phyloP scores from a whole-genome alignment of 2,888 invertebrate species.

The Trissoscelio sp. region DNA sequence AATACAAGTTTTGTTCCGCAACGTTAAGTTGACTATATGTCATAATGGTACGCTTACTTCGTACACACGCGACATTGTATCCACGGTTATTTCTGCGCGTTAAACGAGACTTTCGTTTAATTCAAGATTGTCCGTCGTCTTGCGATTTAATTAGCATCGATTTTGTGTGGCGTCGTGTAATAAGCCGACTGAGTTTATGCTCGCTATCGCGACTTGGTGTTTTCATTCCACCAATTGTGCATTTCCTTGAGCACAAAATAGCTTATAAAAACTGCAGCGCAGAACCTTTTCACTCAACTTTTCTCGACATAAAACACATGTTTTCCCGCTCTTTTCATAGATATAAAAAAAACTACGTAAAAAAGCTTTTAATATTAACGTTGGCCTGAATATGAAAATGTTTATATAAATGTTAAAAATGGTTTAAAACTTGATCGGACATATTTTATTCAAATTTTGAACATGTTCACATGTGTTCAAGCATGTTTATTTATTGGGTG shows the following conservation, averaged over 20 bases:
- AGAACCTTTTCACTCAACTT: not conserved
- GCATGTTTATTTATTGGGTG: too few species aligned
- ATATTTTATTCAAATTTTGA: too few species aligned
- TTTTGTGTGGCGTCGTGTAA: constrained; percentile 21
- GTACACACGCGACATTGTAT: constrained; percentile 44
- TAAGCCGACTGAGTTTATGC: not conserved
- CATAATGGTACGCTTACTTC: constrained; percentile 44
- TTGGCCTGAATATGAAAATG: not conserved
- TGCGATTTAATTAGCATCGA: constrained; percentile 30
- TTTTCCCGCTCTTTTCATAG: not conserved
- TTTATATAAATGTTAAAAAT: too few species aligned
- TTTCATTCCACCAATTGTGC: not conserved
- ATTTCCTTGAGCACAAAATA: not conserved
- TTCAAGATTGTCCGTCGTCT: constrained; percentile 1
- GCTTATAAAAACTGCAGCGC: not conserved
- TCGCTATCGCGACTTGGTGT: not conserved
- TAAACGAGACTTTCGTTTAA: constrained; percentile 1
- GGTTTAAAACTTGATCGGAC: too few species aligned
- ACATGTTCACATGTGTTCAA: not conserved
- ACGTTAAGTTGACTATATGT: constrained; percentile 36
- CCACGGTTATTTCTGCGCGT: constrained; percentile 25
- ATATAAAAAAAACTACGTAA: not conserved
- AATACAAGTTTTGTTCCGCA: constrained; percentile 10
- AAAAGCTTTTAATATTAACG: not conserved
- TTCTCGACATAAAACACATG: not conserved